Percentiles rank a stretch among this genome's conserved stretches.
Evolutionary conservation across 2,888 invertebrate genomes (phyloP).

Genomic region (Pyrrhia umbra): DNA sequence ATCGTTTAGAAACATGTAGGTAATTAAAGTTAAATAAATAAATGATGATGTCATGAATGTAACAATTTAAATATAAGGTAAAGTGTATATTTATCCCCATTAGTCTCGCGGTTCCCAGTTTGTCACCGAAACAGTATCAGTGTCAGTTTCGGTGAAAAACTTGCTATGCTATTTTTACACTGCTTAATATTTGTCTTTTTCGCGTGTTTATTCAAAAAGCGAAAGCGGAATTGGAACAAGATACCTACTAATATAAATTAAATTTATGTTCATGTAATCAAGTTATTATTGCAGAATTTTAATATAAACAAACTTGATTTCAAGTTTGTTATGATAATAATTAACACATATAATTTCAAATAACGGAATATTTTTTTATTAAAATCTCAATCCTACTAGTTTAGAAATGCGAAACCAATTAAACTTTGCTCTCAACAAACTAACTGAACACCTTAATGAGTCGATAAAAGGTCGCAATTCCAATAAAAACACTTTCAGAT

Average conservation of each 20-base stretch:
- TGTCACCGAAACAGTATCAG: too few relatives aligned
- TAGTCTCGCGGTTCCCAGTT: too few relatives aligned
- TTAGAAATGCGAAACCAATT: conserved; percentile 23
- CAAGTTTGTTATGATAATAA: conserved; percentile 5
- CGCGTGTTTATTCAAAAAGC: background rate
- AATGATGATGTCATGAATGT: too few relatives aligned
- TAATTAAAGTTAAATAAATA: too few relatives aligned
- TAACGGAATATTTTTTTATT: conserved; percentile 17
- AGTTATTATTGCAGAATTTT: conserved; percentile 8
- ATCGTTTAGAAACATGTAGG: too few relatives aligned
- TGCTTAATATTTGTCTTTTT: background rate
- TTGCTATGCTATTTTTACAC: too few relatives aligned
- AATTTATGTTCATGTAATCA: conserved; percentile 5
- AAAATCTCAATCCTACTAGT: conserved; percentile 13
- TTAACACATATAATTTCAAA: background rate
- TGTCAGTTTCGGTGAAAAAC: too few relatives aligned
- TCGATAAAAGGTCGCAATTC: conserved; percentile 27
- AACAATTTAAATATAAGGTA: too few relatives aligned
- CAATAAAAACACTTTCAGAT: conserved; percentile 26
- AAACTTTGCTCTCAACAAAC: conserved; percentile 12
- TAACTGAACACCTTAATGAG: conserved; percentile 17
- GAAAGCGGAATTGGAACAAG: conserved; percentile 1
- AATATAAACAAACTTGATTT: background rate
- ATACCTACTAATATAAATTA: conserved; percentile 20
- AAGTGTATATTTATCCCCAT: too few relatives aligned